Evolutionary conservation across 2,113 vertebrate species (phyloP), one percentile per base, ranked within the genome.

Genomic region (Irena cyanogastra): DNA sequence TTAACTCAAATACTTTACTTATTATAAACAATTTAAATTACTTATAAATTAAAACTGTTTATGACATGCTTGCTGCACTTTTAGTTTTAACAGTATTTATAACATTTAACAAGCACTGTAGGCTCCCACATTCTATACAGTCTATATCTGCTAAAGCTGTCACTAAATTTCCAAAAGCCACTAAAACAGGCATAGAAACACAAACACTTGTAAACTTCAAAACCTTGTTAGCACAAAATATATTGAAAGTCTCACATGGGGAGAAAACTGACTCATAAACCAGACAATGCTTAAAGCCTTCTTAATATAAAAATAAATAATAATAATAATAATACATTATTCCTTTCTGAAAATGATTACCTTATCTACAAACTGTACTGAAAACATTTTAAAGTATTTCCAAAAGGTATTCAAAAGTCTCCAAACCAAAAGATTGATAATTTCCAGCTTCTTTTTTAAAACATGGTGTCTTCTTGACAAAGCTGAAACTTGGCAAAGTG

Each of bases 11-110:
- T 45, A 44, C 30, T 78, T 91, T 75, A 75, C 52, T 82, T 52
- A 75, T 92, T 90, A 77, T 79, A 87, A 96, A 91, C 44, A 72
- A 80, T 49, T 83, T 72, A 65, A 94, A 90, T 80, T 87, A 35
- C n/a, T 72, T 69, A 80, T 82, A 91, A 79, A 91, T 91, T 82
- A 83, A 72, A 87, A 61, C 42, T 45, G 28, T 23, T 84, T 87
- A 44, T 74, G 59, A 90, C 91, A 24, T 49, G 10, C 10, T 87
- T 60, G 44, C 45, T 95, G 41, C 37, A 57, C 37, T 93, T 87
- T 41, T n/a, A 57, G 23, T 70, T 90, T 75, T 63, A 37, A 57
- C 61, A 64, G 10, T 57, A 90, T 76, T 94, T 94, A 80, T 79
- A 88, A n/a, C 31, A 87, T 83, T 91, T 87, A 85, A 87, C 27